Conservation (phyloP, 2,888 invertebrate genomes). For the Macaria liturata region DNA sequence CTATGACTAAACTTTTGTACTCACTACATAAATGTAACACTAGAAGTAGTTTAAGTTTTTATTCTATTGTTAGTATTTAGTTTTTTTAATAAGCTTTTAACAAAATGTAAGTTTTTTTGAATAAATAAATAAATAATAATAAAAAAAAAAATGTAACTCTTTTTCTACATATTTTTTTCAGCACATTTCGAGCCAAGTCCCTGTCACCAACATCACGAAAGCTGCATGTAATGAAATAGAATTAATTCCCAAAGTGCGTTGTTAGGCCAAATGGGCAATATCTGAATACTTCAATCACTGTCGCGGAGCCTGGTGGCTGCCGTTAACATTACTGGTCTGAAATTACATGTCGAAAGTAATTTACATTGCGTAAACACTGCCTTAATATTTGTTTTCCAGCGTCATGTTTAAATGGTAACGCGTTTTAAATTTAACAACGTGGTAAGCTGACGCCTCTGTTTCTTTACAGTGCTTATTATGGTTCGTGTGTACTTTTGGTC, state of each 20-base stretch:
- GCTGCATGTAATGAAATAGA: conserved; percentile 10
- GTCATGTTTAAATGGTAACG: conserved; percentile 3
- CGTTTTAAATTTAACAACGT: conserved; percentile 22
- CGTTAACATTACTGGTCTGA: conserved; percentile 18
- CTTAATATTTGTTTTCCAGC: conserved; percentile 20
- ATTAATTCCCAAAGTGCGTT: conserved; percentile 13
- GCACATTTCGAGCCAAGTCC: background rate
- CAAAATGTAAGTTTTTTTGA: too few relatives aligned
- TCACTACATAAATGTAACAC: too few relatives aligned
- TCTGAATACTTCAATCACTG: conserved; percentile 12
- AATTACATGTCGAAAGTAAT: conserved; percentile 23
- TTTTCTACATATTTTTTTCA: too few relatives aligned
- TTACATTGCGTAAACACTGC: conserved; percentile 25
- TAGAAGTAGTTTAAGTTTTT: too few relatives aligned
- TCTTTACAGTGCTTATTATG: too few relatives aligned
- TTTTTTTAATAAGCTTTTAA: too few relatives aligned
- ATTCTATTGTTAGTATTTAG: too few relatives aligned
- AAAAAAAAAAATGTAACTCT: too few relatives aligned
- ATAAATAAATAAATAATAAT: too few relatives aligned
- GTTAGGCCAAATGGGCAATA: conserved; percentile 11
- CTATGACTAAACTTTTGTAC: too few relatives aligned
- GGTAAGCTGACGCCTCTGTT: background rate
- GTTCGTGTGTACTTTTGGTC: too few relatives aligned
- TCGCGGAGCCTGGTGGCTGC: conserved; percentile 3
- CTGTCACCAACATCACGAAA: background rate